Evolutionary conservation across 2,888 invertebrate species (phyloP), one percentile per base, ranked within the genome.

Genomic region (Clunio marinus): DNA sequence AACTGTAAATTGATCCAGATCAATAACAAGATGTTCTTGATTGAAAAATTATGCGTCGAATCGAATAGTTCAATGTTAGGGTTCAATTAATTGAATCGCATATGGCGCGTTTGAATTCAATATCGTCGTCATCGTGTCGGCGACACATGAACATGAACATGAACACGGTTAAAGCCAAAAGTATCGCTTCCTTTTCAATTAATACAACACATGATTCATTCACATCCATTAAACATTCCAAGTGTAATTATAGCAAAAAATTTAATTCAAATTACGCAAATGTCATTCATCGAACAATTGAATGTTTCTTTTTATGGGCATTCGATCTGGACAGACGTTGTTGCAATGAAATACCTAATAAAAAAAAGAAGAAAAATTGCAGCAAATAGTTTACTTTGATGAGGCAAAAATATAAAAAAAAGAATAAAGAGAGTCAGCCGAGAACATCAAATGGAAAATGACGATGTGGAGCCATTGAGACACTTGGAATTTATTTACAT

Each of bases 251-350:
- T 41, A 41, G 15, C 51, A 22, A n/a, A 51, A 32, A 32, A 32
- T 8, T 32, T 32, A 65, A 65, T 27, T 65, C 63, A 46, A 65
- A 65, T 65, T 65, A 65, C 63, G 63, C 63, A 65, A 65, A 65
- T 65, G 63, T 46, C 63, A 65, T 27, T 45, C 27, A 37, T 13
- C 28, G 15, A 65, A 46, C 63, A 65, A 65, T 65, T 65, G 63
- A 46, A 65, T 25, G 46, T 46, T 65, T 41, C 63, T 45, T n/a
- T 65, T 46, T 65, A 27, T 45, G 63, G 63, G 51, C 51, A 51
- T 51, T n/a, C 22, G 51, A 51, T 51, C n/a, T 22, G 51, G 51
- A 13, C 51, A 51, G 4, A 51, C 51, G 51, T 22, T 51, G 51
- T 20, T 51, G 51, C 51, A 51, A 51, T 22, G n/a, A 51, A 32